Conservation (phyloP, 2,888 invertebrate species). For the Brenthis hecate region DNA sequence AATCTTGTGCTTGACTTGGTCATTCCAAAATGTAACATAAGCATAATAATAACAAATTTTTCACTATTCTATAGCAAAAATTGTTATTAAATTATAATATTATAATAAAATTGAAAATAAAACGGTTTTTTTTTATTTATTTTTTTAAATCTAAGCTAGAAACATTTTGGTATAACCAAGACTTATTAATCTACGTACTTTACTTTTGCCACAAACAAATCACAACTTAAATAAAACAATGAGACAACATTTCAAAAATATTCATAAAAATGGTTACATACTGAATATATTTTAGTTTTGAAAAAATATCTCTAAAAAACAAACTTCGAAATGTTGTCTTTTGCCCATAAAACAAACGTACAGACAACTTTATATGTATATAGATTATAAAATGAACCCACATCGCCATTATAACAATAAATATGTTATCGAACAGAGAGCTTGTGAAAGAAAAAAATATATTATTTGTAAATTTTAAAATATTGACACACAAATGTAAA, state of each 20-base stretch:
- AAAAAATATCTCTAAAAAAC: neutral
- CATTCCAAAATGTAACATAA: constrained; percentile 1
- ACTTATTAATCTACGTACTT: neutral
- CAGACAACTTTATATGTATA: constrained; percentile 19
- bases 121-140: neutral
- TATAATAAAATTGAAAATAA: neutral
- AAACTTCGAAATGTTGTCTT: constrained; percentile 20
- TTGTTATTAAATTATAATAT: neutral
- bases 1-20: constrained; percentile 9
- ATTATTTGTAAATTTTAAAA: neutral
- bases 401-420: neutral
- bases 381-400: neutral
- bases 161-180: constrained; percentile 12
- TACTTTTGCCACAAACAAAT: constrained; percentile 2
- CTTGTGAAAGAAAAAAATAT: constrained; percentile 3
- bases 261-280: neutral
- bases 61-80: neutral
- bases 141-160: neutral
- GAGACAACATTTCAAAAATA: constrained; percentile 22
- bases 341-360: constrained; percentile 23
- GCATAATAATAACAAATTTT: neutral
- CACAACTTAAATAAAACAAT: constrained; percentile 1
- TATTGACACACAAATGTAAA: neutral
- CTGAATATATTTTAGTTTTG: neutral
- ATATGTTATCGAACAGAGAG: constrained; percentile 23